phyloP scores from a whole-genome alignment of 1,140 invertebrate species.

The Trichomalopsis sarcophagae region DNA sequence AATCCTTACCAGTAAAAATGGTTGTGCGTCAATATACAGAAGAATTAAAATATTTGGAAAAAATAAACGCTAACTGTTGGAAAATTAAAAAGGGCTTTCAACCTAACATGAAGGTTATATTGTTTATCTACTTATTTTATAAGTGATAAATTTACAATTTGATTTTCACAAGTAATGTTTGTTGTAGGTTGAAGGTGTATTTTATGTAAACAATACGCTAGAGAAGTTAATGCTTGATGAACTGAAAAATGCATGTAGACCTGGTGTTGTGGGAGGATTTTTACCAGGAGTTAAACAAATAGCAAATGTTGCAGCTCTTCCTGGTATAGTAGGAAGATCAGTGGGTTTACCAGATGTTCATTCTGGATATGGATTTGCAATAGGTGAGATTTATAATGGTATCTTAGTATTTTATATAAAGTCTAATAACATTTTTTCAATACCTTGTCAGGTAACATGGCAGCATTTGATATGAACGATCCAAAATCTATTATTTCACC shows the following conservation, averaged over 20 bases:
- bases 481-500: slow-evolving; percentile 97
- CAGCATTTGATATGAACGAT: slow-evolving; percentile 97
- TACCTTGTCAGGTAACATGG: slow-evolving; percentile 91
- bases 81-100: slow-evolving; percentile 99
- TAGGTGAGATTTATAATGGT: slow-evolving; percentile 77
- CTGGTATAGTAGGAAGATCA: slow-evolving; percentile 95
- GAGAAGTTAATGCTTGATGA: slow-evolving; percentile 99
- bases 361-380: slow-evolving; percentile 99
- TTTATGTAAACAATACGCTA: slow-evolving; percentile 96
- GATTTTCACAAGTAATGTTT: slow-evolving; percentile 19
- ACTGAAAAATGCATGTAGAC: slow-evolving; percentile 90
- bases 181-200: slow-evolving; percentile 93
- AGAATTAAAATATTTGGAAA: slow-evolving; percentile 95
- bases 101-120: slow-evolving; percentile 96
- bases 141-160: slow-evolving; percentile 22
- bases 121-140: slow-evolving; percentile 35
- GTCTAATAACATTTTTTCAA: not conserved
- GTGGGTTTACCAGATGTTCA: slow-evolving; percentile 98
- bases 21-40: slow-evolving; percentile 95
- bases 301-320: slow-evolving; percentile 98
- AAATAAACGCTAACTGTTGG: slow-evolving; percentile 90
- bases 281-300: slow-evolving; percentile 99
- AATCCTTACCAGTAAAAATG: slow-evolving; percentile 77
- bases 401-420: slow-evolving; percentile 38
- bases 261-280: slow-evolving; percentile 95